These are phyloP conservation scores for Trichopoda pennipes DNA, from an alignment of 2,888 invertebrate genomes.

Conservation along the genomic window DNA sequence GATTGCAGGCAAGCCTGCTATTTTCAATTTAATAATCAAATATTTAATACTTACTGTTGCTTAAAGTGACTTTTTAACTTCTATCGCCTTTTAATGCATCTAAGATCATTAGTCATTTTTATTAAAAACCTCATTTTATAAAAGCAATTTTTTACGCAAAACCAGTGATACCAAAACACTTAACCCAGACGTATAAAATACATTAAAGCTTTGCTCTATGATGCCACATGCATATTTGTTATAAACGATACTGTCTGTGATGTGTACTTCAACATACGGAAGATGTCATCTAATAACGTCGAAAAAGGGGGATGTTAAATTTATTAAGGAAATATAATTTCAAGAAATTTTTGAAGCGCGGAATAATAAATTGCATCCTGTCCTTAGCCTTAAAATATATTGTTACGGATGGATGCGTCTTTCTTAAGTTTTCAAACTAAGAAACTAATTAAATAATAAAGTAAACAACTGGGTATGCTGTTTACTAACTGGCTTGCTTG, in stretches of 20 bases:
- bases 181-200: conserved; percentile 45
- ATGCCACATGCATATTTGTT: conserved; percentile 7
- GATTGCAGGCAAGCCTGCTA: background rate
- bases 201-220: conserved; percentile 28
- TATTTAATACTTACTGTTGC: conserved; percentile 37
- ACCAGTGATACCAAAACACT: conserved; percentile 51
- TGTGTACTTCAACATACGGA: conserved; percentile 20
- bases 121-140: conserved; percentile 41
- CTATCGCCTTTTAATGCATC: conserved; percentile 45
- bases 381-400: too few relatives aligned
- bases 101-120: conserved; percentile 61
- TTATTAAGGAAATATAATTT: too few relatives aligned
- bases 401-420: too few relatives aligned
- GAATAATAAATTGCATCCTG: too few relatives aligned
- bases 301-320: too few relatives aligned
- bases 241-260: conserved; percentile 23
- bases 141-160: conserved; percentile 22
- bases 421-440: too few relatives aligned
- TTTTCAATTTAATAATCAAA: conserved; percentile 37
- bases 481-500: too few relatives aligned
- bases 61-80: conserved; percentile 60
- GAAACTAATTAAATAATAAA: too few relatives aligned
- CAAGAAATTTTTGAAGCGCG: too few relatives aligned
- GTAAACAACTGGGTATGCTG: too few relatives aligned
- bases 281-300: background rate